Base-by-base conservation (phyloP, 2,113 vertebrate species). In the Microcebus murinus region DNA sequence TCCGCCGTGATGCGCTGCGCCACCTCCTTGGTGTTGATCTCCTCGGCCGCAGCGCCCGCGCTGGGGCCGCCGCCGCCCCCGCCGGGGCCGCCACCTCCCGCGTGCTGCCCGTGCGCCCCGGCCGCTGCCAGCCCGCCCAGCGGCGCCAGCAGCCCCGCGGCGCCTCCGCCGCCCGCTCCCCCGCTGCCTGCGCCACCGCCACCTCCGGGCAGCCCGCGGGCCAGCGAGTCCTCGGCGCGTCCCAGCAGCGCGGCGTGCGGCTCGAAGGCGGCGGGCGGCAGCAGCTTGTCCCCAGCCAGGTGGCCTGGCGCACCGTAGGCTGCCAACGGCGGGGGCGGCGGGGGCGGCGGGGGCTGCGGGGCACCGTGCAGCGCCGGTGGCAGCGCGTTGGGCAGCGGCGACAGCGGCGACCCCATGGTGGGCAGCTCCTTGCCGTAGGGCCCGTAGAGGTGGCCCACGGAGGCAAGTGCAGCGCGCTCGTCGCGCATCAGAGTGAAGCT, bases 11-110 rank as follows among this genome's bases (percentile, higher is more conserved):
- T 99, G 97, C 99, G 90, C 98, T 99, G 99, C 55, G 99, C 99
- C 98, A 99, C 99, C 98, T 99, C 99, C 97, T 99, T 99, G 95
- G 99, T 99, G 99, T 99, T 99, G 98, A 99, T 99, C 97, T 99
- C 99, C 98, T 99, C 99, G 83, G 99, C 99, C 98, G 99, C 99
- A 12, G 99, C 99, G 20, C 99, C 99, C 95, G 98, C 98, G 8
- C 98, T 99, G 83, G 99, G 98, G 81, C 99, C 99, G 6, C 98
- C 98, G 27, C 98, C 98, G 50, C 99, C 98, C 25, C 98, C 98
- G 55, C 98, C 99, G 67, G 99, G 98, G 98, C 96, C 91, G 63
- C 99, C 98, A 3, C 99, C 99, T 36, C 99, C 99, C 77, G 99
- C 98, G 96, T 99, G 99, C 77, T 99, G 98, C 98, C 99, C 99